phyloP scores from a whole-genome alignment of 2,797 vertebrate species.

The Dryobates pubescens region DNA sequence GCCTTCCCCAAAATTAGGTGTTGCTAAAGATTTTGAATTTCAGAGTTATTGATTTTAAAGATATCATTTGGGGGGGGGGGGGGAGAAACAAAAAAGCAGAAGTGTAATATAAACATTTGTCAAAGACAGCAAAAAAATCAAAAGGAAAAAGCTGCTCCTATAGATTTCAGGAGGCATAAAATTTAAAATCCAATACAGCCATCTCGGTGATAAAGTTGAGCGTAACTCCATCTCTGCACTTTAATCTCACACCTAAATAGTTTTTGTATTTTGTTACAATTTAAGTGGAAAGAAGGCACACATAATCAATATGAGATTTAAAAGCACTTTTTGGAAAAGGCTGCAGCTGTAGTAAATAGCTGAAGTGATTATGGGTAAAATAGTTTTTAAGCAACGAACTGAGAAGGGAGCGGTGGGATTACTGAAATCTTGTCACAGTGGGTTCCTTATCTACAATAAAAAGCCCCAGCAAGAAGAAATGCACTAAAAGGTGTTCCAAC shows the following conservation, averaged over 20 bases:
- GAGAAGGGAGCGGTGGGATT: constrained; percentile 57
- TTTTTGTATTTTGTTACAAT: constrained; percentile 71
- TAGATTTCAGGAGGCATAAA: constrained; percentile 58
- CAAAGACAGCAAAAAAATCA: constrained; percentile 57
- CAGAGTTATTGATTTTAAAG: constrained; percentile 64
- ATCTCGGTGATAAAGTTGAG: constrained; percentile 72
- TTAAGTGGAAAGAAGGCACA: constrained; percentile 69
- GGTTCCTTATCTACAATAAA: constrained; percentile 54
- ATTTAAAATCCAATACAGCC: constrained; percentile 71
- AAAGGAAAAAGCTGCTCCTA: constrained; percentile 45
- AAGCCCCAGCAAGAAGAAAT: constrained; percentile 52
- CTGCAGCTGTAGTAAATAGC: constrained; percentile 51
- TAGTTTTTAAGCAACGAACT: constrained; percentile 67
- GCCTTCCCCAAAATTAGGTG: constrained; percentile 28
- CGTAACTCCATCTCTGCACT: constrained; percentile 47
- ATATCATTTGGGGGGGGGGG: background rate
- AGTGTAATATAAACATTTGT: constrained; percentile 64
- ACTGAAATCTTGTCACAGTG: constrained; percentile 58
- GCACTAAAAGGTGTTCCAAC: constrained; percentile 67
- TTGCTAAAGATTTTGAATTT: constrained; percentile 51
- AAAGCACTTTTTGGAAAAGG: constrained; percentile 61
- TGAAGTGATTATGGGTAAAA: constrained; percentile 62
- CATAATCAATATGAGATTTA: constrained; percentile 68
- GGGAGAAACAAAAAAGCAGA: constrained; percentile 22
- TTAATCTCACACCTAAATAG: constrained; percentile 76